Base-by-base conservation (phyloP, 1,140 invertebrate genomes). In the Drosophila sp. region DNA sequence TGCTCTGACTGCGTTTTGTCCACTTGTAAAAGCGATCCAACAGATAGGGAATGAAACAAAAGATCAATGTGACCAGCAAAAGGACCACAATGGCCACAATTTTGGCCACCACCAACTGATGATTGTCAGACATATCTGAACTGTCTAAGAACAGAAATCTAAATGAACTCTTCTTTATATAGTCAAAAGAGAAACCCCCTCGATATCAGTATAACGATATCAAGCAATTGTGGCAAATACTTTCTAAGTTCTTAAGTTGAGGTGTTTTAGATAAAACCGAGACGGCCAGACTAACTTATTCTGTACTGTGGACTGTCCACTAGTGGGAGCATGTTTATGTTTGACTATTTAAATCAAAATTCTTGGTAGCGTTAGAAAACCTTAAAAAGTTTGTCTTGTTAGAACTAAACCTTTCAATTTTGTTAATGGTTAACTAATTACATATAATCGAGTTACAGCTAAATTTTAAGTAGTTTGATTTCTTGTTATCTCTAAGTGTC, bases 51-150 rank as follows among this genome's bases (percentile, higher is more conserved):
- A 96, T 72, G 17, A 94, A 93, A 23, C 96, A 96, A 70, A 96
- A 94, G 4, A 94, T 80, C 74, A 96, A 94, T 11, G 96, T 96
- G 23, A 96, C 93, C 2, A 91, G 71, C 66, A 96, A 95, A 5
- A 97, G 92, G 25, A 94, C 93, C 7, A 94, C 91, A 94, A 96
- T 96, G 2, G 96, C 95, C 11, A 95, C 94, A 7, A 94, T 93
- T 92, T 96, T 96, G 1, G 96, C 96, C 2, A 92, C 79, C 17
- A 94, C 75, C 8, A 95, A 91, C 1, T 91, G 76, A 82, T 91
- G 64, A 50, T 27, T 27, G 7, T 4, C 23, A 25, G 44, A 50
- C 44, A 50, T 50, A 7, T 17, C 23, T 27, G 10, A 38, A 38
- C 35, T 38, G 3, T 7, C 23, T 50, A 10, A 50, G 44, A 50